These are phyloP conservation scores for Tetramorium bicarinatum DNA, from an alignment of 2,888 invertebrate genomes.

Conservation along the genomic window DNA sequence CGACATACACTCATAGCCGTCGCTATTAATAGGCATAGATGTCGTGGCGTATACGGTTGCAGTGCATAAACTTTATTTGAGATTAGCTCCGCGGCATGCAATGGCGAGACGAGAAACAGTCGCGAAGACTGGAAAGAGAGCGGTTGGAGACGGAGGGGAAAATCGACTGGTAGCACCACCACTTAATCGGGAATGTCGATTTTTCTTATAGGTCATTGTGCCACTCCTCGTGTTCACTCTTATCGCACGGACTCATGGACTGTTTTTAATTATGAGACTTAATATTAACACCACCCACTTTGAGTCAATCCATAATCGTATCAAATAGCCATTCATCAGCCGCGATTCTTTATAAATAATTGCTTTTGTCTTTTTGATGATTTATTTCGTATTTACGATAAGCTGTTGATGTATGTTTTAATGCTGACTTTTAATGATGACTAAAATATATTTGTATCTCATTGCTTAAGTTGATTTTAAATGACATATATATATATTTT, in stretches of 20 bases:
- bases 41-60: slow-evolving; percentile 76
- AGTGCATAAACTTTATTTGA: slow-evolving; percentile 83
- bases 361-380: neutral
- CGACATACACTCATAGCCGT: slow-evolving; percentile 74
- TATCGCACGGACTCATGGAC: slow-evolving; percentile 80
- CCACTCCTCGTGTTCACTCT: slow-evolving; percentile 66
- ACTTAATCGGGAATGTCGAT: slow-evolving; percentile 79
- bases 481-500: neutral
- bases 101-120: slow-evolving; percentile 71
- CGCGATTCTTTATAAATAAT: neutral
- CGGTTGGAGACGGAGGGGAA: slow-evolving; percentile 35
- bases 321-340: slow-evolving; percentile 9
- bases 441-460: neutral
- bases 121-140: slow-evolving; percentile 46
- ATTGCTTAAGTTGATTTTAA: neutral
- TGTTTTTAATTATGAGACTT: slow-evolving; percentile 83
- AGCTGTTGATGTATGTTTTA: too few species aligned
- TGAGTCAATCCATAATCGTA: neutral
- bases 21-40: slow-evolving; percentile 79
- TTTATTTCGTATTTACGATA: slow-evolving; percentile 21
- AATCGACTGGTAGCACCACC: slow-evolving; percentile 27
- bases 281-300: slow-evolving; percentile 71
- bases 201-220: slow-evolving; percentile 83
- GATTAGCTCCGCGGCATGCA: slow-evolving; percentile 82
- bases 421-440: neutral